Percentiles rank a stretch among this genome's conserved stretches.
Evolutionary conservation across 2,797 vertebrate genomes (phyloP).

Genomic region (Trachops cirrhosus): DNA sequence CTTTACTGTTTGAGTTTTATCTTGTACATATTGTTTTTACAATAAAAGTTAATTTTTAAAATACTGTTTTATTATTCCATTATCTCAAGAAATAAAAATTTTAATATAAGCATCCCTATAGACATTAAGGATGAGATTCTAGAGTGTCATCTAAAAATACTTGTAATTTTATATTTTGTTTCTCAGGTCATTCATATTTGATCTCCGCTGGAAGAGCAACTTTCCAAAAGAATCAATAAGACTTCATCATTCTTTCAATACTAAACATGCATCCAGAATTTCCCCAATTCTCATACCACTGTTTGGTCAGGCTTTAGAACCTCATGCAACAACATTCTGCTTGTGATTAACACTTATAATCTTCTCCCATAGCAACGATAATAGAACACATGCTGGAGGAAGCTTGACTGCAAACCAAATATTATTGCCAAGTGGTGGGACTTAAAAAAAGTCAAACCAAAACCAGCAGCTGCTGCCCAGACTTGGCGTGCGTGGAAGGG

Average conservation of each 20-base stretch:
- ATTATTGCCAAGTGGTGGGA: neutral
- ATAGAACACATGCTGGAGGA: neutral
- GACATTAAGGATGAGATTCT: neutral
- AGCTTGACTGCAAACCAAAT: neutral
- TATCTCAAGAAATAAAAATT: neutral
- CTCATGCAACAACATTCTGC: neutral
- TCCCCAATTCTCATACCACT: neutral
- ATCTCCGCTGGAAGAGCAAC: neutral
- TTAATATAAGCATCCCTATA: neutral
- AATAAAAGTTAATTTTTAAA: neutral
- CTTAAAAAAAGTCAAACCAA: neutral
- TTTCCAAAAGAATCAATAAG: neutral
- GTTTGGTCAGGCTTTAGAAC: neutral
- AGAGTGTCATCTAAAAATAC: neutral
- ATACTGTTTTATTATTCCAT: neutral
- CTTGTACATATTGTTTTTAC: neutral
- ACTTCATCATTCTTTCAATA: neutral
- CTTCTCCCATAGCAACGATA: neutral
- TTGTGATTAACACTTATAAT: neutral
- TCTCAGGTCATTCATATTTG: conserved; percentile 2
- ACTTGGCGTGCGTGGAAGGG: neutral
- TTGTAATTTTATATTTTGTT: neutral
- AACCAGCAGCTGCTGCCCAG: neutral
- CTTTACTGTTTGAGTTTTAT: neutral
- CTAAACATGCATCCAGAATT: neutral